A percentile compares a stretch with the other conserved stretches of the same genome.
Evolutionary conservation across 2,113 vertebrate genomes (phyloP).

Genomic region (Coturnix japonica): DNA sequence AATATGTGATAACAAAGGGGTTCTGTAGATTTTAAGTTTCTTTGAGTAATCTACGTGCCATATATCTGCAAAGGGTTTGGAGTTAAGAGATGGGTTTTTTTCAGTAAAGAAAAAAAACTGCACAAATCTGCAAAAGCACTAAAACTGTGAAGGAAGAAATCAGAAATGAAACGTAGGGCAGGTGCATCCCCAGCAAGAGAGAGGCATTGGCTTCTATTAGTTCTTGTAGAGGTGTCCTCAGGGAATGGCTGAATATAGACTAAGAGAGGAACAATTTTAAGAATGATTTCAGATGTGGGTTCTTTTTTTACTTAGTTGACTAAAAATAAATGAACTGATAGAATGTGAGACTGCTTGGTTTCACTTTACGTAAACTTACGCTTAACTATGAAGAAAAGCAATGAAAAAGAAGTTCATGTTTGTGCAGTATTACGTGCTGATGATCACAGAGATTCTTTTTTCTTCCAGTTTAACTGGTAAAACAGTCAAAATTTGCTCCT

Average conservation of each 20-base stretch:
- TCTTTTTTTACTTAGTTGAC: neutral
- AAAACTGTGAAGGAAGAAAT: neutral
- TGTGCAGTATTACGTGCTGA: neutral
- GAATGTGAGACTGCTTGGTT: neutral
- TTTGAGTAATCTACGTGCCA: neutral
- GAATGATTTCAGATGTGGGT: neutral
- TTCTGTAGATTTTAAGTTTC: neutral
- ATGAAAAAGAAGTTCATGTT: neutral
- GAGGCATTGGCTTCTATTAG: neutral
- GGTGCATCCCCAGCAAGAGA: neutral
- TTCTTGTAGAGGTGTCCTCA: neutral
- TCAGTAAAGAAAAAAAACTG: neutral
- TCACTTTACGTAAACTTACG: neutral
- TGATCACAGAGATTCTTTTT: neutral
- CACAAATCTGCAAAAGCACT: neutral
- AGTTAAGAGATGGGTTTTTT: neutral
- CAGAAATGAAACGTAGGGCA: neutral
- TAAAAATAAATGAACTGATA: neutral
- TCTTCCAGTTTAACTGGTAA: fast-evolving
- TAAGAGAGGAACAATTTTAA: neutral
- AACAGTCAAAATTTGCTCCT: neutral
- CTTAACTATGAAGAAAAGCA: neutral
- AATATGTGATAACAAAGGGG: neutral
- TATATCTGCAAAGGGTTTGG: neutral
- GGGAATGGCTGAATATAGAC: neutral